These are phyloP conservation scores for Calyptommatus sinebrachiatus DNA, from an alignment of 2,113 vertebrate genomes.

Conservation along the genomic window DNA sequence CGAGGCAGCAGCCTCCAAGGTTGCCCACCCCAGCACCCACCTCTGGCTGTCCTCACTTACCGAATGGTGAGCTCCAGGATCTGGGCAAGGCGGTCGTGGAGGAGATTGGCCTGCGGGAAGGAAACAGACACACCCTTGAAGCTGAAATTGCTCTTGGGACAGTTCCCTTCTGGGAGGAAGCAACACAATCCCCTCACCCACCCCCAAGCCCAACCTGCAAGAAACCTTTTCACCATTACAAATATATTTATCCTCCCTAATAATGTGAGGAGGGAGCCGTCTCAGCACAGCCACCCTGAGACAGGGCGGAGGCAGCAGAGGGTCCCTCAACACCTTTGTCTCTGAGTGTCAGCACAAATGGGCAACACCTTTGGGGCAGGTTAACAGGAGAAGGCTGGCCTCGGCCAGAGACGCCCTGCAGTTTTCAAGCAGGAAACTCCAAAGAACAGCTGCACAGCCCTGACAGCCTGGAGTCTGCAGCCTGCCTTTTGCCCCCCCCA, in stretches of 20 bases:
- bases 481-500: no score
- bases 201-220: no score
- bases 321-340: not conserved
- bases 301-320: not conserved
- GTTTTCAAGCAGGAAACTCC: not conserved
- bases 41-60: constrained; percentile 67
- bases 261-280: no score
- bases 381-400: not conserved
- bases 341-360: not conserved
- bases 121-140: not conserved
- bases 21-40: no score
- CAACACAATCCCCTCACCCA: no score
- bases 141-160: no score
- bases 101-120: constrained; percentile 83
- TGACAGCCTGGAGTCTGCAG: no score
- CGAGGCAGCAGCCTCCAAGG: no score
- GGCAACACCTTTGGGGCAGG: not conserved
- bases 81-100: constrained; percentile 91
- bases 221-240: no score
- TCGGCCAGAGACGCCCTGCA: not conserved
- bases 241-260: no score
- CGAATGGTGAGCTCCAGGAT: constrained; percentile 96
- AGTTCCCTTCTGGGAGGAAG: no score
- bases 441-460: not conserved
- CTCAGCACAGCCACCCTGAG: not conserved